A percentile compares a stretch with the other conserved stretches of the same genome.
Evolutionary conservation across 1,140 invertebrate species (phyloP).

Genomic region (Cylas formicarius): DNA sequence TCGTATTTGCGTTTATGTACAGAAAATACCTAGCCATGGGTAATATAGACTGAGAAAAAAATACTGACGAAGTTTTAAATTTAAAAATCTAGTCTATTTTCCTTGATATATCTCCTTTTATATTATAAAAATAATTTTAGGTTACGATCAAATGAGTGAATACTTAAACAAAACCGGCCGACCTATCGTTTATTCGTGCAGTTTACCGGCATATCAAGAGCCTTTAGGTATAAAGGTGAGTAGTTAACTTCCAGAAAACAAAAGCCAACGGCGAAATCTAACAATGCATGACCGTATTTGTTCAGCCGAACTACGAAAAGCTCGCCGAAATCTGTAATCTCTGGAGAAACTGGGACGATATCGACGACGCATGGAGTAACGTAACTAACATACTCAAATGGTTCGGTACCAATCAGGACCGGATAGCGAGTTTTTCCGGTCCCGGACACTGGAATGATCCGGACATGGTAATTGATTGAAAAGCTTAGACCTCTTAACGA

Average conservation of each 20-base stretch:
- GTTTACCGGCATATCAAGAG: conserved; percentile 77
- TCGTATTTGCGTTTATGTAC: too few species aligned
- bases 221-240: conserved; percentile 39
- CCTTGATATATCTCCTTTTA: too few species aligned
- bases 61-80: too few species aligned
- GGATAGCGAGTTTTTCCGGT: conserved; percentile 62
- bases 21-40: too few species aligned
- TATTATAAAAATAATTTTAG: conserved; percentile 14
- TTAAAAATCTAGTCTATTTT: too few species aligned
- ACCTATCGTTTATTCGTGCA: conserved; percentile 82
- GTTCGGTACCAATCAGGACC: conserved; percentile 69
- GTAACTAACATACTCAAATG: conserved; percentile 67
- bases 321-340: conserved; percentile 72
- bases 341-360: conserved; percentile 84
- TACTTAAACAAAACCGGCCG: conserved; percentile 68
- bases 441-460: conserved; percentile 90
- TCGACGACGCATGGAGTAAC: conserved; percentile 74
- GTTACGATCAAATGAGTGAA: conserved; percentile 34
- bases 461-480: conserved; percentile 70
- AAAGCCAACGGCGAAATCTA: neutral
- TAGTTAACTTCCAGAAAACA: neutral
- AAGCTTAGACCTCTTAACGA: too few species aligned
- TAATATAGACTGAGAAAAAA: too few species aligned
- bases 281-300: conserved; percentile 17
- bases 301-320: conserved; percentile 61